Base-by-base conservation (phyloP, 2,113 vertebrate genomes). In the Oenanthe oenanthe region DNA sequence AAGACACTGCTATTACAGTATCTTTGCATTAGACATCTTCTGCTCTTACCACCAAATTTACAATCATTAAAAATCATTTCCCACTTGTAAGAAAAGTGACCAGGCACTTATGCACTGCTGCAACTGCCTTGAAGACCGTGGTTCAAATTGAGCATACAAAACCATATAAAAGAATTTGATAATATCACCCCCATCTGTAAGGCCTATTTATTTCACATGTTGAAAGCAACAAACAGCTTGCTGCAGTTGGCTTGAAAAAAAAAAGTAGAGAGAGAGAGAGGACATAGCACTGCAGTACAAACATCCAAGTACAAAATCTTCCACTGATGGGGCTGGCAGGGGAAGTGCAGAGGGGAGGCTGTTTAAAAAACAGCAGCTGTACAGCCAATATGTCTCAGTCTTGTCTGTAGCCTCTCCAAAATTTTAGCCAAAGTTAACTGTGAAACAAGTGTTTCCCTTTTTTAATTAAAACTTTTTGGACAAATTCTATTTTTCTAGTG, bases 311-410 rank as follows among this genome's bases (percentile, higher is more conserved):
- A 95, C 91, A 96, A 93, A 92, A 74, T 93, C 85, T 93, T 84
- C 56, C n/a, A 25, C n/a, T 40, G 78, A 84, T 67, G 29, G 47
- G 85, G 21, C 82, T 93, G 91, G 78, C 79, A 90, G 51, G 20
- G 67, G 88, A 96, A 92, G 56, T 43, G 58, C 71, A 79, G 58
- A 42, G 53, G 50, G 38, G 47, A 58, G 42, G 51, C 26, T 93
- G 32, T 58, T 88, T 74, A 60, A 80, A 95, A 95, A 94, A 91
- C 79, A 96, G 54, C 92, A 95, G 75, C 82, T 96, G 91, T 90
- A 88, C 47, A 84, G 51, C 56, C 82, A 94, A 58, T 73, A 81
- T 92, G 68, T 34, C 78, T 85, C 73, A 57, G 47, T 26, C 53
- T 85, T 79, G 45, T 32, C 71, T 79, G 29, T n/a, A 88, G 78